phyloP scores from a whole-genome alignment of 1,140 invertebrate species.

The Hetaerina americana region DNA sequence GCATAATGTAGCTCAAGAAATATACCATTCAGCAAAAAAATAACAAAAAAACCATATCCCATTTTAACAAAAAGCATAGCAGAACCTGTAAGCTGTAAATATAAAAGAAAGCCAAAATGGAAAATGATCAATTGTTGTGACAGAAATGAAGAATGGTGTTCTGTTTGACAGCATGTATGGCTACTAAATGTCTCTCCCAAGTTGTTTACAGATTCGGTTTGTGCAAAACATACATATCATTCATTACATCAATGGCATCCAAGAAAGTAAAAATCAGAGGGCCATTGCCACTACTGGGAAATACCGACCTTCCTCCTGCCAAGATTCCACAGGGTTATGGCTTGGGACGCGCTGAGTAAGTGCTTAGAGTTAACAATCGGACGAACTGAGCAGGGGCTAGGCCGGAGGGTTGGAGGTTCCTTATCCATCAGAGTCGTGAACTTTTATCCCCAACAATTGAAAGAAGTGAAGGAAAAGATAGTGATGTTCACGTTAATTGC shows the following conservation, averaged over 20 bases:
- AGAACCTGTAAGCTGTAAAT: no score
- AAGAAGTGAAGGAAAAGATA: not conserved
- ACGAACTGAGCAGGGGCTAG: conserved; percentile 44
- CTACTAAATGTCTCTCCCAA: no score
- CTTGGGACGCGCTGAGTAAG: conserved; percentile 77
- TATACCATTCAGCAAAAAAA: no score
- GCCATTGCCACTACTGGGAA: conserved; percentile 3
- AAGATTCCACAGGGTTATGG: conserved; percentile 78
- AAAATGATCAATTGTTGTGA: no score
- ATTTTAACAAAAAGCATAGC: no score
- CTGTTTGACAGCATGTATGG: no score
- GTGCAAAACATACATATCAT: conserved; percentile 20
- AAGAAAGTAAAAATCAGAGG: conserved; percentile 5
- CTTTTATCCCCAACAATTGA: not conserved
- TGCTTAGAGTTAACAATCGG: conserved; percentile 36
- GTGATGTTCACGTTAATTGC: not conserved
- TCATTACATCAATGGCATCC: conserved; percentile 19
- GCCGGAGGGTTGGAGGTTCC: conserved; percentile 40
- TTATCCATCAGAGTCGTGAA: conserved; percentile 6
- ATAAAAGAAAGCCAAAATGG: no score
- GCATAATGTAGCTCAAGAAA: no score
- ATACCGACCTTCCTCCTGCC: conserved; percentile 74
- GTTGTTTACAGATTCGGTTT: no score
- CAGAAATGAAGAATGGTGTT: no score
- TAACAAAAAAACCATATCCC: no score